phyloP scores from a whole-genome alignment of 1,140 invertebrate genomes.

The Ericerus pela region DNA sequence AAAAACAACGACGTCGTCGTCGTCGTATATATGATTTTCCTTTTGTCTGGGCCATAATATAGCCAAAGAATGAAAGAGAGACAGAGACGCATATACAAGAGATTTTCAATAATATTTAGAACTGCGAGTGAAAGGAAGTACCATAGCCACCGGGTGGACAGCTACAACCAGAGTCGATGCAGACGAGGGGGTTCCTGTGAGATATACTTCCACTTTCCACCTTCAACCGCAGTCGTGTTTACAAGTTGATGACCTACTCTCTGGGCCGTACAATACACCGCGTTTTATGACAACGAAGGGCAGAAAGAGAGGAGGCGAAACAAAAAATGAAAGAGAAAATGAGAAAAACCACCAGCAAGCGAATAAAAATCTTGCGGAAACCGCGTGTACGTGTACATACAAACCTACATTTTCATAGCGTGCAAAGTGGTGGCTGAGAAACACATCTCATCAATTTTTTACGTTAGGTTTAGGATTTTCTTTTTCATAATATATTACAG shows the following conservation, averaged over 20 bases:
- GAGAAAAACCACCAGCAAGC: no score
- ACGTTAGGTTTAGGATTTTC: no score
- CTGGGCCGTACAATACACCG: background rate
- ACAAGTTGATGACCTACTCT: constrained; percentile 10
- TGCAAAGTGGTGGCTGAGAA: no score
- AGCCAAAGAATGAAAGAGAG: background rate
- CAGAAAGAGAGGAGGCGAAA: no score
- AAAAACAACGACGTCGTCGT: no score
- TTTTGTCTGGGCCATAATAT: background rate
- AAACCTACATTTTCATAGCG: constrained; percentile 11
- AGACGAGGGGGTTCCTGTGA: no score
- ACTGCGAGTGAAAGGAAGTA: constrained; percentile 6
- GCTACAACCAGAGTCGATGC: background rate
- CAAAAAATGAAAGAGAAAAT: no score
- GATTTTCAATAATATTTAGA: no score
- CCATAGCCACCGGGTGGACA: constrained; percentile 3
- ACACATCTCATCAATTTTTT: no score
- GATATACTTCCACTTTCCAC: constrained; percentile 10
- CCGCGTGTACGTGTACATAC: constrained; percentile 1
- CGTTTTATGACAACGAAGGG: background rate
- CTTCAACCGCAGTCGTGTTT: background rate
- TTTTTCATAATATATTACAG: no score
- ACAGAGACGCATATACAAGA: no score
- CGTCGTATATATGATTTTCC: no score
- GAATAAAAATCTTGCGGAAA: constrained; percentile 10